Evolutionary conservation across 2,797 vertebrate species (phyloP).

Genomic region (Hippopotamyrus pictus): DNA sequence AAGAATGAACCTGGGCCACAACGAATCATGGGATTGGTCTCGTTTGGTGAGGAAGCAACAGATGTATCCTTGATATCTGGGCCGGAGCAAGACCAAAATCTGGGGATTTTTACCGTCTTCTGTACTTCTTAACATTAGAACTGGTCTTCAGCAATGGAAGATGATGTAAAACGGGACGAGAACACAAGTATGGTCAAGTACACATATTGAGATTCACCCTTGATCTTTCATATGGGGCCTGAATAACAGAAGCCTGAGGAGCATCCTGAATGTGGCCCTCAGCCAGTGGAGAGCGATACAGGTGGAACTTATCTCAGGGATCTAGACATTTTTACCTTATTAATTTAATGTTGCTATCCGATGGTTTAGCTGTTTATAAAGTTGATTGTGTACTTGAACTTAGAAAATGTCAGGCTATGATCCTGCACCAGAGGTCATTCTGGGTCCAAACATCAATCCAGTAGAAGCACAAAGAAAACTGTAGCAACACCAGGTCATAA

Average conservation of each 20-base stretch:
- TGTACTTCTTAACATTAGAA: background rate
- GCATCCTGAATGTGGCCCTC: background rate
- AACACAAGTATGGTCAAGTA: background rate
- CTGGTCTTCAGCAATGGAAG: background rate
- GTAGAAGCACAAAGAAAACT: background rate
- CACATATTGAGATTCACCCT: background rate
- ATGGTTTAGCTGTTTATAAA: background rate
- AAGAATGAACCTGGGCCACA: background rate
- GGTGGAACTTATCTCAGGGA: background rate
- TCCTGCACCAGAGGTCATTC: background rate
- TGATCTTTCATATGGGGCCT: background rate
- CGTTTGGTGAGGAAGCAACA: background rate
- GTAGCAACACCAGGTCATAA: background rate
- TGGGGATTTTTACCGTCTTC: background rate
- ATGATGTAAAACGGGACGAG: background rate
- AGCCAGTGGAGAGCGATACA: background rate
- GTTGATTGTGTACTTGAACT: background rate
- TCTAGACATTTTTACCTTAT: background rate
- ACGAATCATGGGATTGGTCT: background rate
- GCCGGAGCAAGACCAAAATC: background rate
- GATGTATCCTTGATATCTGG: background rate
- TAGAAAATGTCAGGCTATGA: background rate
- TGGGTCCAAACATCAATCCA: background rate
- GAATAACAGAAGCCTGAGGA: background rate
- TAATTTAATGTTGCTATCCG: background rate